Evolutionary conservation across 2,888 invertebrate genomes (phyloP).

Genomic region (Epistrophe grossulariae): DNA sequence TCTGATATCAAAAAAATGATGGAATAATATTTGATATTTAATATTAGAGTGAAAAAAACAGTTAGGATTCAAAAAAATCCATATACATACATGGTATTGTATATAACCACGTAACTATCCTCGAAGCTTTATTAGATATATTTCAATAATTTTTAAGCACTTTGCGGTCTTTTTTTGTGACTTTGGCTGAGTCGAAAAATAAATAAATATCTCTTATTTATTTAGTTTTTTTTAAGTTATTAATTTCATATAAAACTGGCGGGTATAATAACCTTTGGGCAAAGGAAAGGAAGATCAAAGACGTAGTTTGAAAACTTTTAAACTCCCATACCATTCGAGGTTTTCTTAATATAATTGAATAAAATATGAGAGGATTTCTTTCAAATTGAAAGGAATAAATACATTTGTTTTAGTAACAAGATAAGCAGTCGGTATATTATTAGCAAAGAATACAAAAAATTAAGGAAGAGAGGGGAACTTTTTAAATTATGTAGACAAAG

Average conservation of each 20-base stretch:
- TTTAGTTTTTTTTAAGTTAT: slow-evolving; percentile 22
- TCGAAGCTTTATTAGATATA: slow-evolving; percentile 16
- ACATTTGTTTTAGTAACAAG: not conserved
- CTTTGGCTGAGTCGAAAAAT: not conserved
- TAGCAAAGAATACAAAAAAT: not conserved
- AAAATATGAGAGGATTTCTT: not conserved
- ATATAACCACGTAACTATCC: not conserved
- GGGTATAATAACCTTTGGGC: not conserved
- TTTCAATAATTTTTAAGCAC: slow-evolving; percentile 37
- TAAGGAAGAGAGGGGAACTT: not conserved
- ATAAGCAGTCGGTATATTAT: not conserved
- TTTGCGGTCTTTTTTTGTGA: not conserved
- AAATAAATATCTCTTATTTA: slow-evolving; percentile 19
- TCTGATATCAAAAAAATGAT: slow-evolving; percentile 50
- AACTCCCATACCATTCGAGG: not conserved
- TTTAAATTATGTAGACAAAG: not conserved
- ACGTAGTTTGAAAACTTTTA: slow-evolving; percentile 19
- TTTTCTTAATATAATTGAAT: not conserved
- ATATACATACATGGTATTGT: too few species aligned
- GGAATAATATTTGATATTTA: slow-evolving; percentile 35
- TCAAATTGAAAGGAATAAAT: not conserved
- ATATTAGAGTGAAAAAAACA: not conserved
- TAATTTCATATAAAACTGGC: not conserved
- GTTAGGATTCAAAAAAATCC: slow-evolving; percentile 52
- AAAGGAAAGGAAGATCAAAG: slow-evolving; percentile 21